phyloP scores from a whole-genome alignment of 2,797 vertebrate species.

The Onychomys torridus region DNA sequence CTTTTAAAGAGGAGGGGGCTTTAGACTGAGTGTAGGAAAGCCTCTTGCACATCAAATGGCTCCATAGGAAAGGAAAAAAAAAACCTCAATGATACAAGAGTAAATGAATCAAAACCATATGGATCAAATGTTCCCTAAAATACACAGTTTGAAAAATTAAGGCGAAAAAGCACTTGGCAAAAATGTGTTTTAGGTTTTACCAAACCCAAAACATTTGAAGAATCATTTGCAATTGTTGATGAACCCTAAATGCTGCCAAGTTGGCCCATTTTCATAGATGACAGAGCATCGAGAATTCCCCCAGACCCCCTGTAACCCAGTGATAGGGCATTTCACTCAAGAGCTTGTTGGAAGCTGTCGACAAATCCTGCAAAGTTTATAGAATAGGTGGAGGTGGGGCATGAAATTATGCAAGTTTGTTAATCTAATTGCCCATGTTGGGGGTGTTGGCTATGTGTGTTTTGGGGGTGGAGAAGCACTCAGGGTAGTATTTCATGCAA shows the following conservation, averaged over 20 bases:
- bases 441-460: slow-evolving; percentile 52
- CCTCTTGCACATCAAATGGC: slow-evolving; percentile 83
- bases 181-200: slow-evolving; percentile 84
- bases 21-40: slow-evolving; percentile 74
- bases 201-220: slow-evolving; percentile 85
- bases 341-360: slow-evolving; percentile 55
- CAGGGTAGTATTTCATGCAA: slow-evolving; percentile 60
- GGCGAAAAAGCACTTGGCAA: slow-evolving; percentile 79
- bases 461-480: slow-evolving; percentile 20
- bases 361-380: background rate
- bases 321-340: slow-evolving; percentile 57
- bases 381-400: background rate
- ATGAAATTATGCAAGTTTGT: slow-evolving; percentile 58
- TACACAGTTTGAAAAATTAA: slow-evolving; percentile 84
- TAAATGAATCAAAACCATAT: slow-evolving; percentile 85
- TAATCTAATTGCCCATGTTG: slow-evolving; percentile 56
- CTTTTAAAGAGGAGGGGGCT: slow-evolving; percentile 75
- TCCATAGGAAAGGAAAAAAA: slow-evolving; percentile 48
- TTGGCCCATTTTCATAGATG: slow-evolving; percentile 64
- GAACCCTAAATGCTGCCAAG: slow-evolving; percentile 76
- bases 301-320: slow-evolving; percentile 34
- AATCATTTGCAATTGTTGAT: slow-evolving; percentile 82
- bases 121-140: slow-evolving; percentile 84
- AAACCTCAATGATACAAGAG: slow-evolving; percentile 80
- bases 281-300: slow-evolving; percentile 54